These are phyloP conservation scores for Potorous gilbertii DNA, from an alignment of 2,797 vertebrate species.

Conservation along the genomic window DNA sequence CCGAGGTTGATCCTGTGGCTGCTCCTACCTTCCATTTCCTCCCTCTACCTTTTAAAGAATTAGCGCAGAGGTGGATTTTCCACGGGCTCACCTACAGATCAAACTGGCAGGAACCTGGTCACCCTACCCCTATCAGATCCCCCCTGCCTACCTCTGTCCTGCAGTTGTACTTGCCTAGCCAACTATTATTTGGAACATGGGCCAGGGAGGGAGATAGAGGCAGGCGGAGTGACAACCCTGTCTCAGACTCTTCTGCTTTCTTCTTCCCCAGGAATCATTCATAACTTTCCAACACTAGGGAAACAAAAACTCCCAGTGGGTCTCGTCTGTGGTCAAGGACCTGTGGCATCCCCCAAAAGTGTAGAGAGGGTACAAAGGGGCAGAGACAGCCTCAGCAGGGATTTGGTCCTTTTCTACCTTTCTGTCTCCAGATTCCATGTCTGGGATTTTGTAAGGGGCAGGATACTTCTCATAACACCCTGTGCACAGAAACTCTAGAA, in stretches of 20 bases:
- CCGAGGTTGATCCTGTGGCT: constrained; percentile 53
- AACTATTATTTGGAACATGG: neutral
- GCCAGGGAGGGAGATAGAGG: neutral
- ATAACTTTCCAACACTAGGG: neutral
- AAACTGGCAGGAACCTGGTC: constrained; percentile 22
- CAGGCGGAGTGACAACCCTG: neutral
- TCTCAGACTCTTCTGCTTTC: neutral
- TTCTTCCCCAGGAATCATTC: neutral
- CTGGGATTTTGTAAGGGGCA: neutral
- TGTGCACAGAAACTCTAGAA: neutral
- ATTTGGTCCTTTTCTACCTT: constrained; percentile 21
- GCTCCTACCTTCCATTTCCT: neutral
- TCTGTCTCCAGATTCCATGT: constrained; percentile 26
- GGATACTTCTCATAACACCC: constrained; percentile 15
- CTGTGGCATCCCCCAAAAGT: constrained; percentile 38
- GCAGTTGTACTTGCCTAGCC: neutral
- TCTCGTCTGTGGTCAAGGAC: neutral
- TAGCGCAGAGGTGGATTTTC: constrained; percentile 26
- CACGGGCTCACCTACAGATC: neutral
- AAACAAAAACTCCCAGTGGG: neutral
- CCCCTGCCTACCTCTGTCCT: neutral
- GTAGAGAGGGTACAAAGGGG: neutral
- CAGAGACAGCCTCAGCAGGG: neutral
- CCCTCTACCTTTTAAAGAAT: neutral
- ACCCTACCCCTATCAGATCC: neutral